These are phyloP conservation scores for Drosophila pegasa DNA, from an alignment of 2,888 invertebrate species.

Conservation along the genomic window DNA sequence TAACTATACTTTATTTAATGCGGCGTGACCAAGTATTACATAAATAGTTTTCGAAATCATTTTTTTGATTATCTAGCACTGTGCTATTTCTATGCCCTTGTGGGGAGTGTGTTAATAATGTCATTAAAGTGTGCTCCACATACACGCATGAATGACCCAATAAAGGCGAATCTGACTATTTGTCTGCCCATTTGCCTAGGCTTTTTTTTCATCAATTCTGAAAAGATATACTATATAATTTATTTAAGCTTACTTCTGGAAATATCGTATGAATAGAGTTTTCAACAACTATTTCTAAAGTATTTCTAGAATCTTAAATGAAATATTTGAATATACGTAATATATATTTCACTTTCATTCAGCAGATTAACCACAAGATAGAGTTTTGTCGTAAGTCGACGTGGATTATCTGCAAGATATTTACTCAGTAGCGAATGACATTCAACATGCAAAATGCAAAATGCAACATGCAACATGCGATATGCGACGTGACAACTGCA, in stretches of 20 bases:
- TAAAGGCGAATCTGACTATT: conserved; percentile 5
- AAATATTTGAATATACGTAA: not conserved
- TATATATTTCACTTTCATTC: not conserved
- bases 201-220: not conserved
- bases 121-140: not conserved
- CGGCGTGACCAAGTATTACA: not conserved
- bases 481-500: not conserved
- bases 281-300: too few species aligned
- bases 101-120: not conserved
- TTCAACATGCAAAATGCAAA: too few species aligned
- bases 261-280: too few species aligned
- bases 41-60: conserved; percentile 1
- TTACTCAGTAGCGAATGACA: not conserved
- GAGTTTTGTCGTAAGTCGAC: not conserved
- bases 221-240: not conserved
- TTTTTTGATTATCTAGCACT: conserved; percentile 3
- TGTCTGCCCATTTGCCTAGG: conserved; percentile 7
- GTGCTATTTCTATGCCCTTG: not conserved
- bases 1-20: conserved; percentile 9
- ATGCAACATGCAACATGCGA: conserved; percentile 1
- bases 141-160: not conserved
- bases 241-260: not conserved
- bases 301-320: not conserved
- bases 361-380: conserved; percentile 8
- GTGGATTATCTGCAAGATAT: conserved; percentile 3